Base-by-base conservation (phyloP, 2,888 invertebrate species). In the Junonia oenone region DNA sequence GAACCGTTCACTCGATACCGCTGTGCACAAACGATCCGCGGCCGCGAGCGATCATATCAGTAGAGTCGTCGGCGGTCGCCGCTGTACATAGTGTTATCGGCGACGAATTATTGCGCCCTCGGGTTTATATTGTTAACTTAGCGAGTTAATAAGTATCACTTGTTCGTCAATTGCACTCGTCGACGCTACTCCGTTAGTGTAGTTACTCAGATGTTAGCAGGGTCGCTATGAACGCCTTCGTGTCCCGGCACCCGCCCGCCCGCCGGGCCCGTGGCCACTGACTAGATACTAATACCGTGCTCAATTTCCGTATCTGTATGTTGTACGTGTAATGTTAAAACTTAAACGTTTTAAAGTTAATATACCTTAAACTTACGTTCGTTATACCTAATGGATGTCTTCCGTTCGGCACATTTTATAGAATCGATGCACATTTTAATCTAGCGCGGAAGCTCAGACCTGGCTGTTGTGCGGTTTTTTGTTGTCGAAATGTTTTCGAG, bases 321-420 rank as follows among this genome's bases (percentile, higher is more conserved):
- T 85, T 83, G 81, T 89, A 82, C 80, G 75, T 77, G 74, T 83
- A 84, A 83, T 81, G 81, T 88, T 83, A 75, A 81, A 77, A 71
- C 63, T 60, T 78, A 75, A 80, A 81, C 77, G 76, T 83, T 87
- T 85, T 81, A 76, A 71, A 78, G 78, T 79, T 73, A 80, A 64
- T 68, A 58, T 63, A 67, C 57, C 58, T 40, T 62, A 61, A 96
- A 96, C 93, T 96, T 92, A 94, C 96, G 91, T 97, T 97, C 92
- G 94, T 97, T 91, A 97, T 60, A 56, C 96, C 81, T 97, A 96
- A 91, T 97, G 73, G 84, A 87, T 81, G 91, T 91, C 91, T 91
- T 91, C 91, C 91, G 90, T 91, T 91, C 67, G 81, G 86, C 90
- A 91, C 90, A 78, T 82, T 85, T 81, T 79, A 79, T 82, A 83